Evolutionary conservation across 2,888 invertebrate genomes (phyloP).

Genomic region (Melinopterus prodromus): DNA sequence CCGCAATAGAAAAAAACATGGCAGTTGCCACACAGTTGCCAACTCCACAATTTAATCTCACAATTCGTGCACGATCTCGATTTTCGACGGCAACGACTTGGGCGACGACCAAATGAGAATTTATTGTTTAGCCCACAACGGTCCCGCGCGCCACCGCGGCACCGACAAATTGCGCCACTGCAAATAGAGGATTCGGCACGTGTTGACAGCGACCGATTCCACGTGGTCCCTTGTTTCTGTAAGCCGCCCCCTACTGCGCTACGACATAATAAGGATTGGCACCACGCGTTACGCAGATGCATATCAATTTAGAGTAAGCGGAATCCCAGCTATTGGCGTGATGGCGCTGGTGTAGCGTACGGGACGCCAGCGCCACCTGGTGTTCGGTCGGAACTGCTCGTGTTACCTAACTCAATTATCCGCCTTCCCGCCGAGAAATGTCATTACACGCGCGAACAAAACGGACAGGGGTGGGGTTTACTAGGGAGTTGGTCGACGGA

Average conservation of each 20-base stretch:
- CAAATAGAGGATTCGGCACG: not conserved
- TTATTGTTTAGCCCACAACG: not conserved
- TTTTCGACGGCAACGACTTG: not conserved
- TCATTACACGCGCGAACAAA: slow-evolving; percentile 50
- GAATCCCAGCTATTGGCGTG: slow-evolving; percentile 47
- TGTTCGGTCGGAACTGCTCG: slow-evolving; percentile 55
- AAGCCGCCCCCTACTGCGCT: slow-evolving; percentile 20
- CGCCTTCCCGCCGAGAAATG: slow-evolving; percentile 56
- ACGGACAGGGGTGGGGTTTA: slow-evolving; percentile 11
- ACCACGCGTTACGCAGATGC: slow-evolving; percentile 49
- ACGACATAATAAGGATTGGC: slow-evolving; percentile 46
- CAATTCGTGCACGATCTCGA: not conserved
- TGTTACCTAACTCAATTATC: slow-evolving; percentile 57
- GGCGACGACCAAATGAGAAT: not conserved
- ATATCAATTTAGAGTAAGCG: slow-evolving; percentile 45
- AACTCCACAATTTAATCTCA: not conserved
- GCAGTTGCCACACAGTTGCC: not conserved
- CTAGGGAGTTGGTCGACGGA: slow-evolving; percentile 28
- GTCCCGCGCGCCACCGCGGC: not conserved
- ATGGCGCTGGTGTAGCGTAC: not conserved
- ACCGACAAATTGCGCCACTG: not conserved
- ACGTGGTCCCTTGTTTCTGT: not conserved
- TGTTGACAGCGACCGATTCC: not conserved
- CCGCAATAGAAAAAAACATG: too few species aligned
- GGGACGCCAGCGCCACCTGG: slow-evolving; percentile 53